Conservation (phyloP, 2,888 invertebrate species). For the Orthosia gracilis region DNA sequence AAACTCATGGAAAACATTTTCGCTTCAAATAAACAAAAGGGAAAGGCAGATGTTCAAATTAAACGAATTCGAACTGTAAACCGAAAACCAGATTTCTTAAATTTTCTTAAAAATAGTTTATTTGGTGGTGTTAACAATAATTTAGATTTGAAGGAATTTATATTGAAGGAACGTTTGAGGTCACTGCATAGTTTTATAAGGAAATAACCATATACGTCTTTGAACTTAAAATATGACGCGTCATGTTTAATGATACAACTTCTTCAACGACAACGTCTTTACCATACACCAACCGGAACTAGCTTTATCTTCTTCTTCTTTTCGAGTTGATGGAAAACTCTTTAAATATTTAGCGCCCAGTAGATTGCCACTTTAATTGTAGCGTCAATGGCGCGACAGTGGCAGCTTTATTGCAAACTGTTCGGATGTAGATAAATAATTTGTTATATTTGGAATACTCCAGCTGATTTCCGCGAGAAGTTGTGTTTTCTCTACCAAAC, state of each 20-base stretch:
- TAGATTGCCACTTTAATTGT: no score
- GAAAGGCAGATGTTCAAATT: constrained; percentile 3
- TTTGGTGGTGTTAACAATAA: background rate
- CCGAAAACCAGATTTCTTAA: background rate
- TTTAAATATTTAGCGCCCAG: no score
- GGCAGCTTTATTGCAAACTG: background rate
- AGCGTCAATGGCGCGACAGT: no score
- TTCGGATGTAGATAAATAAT: background rate
- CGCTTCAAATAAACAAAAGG: constrained; percentile 28
- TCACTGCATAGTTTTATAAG: background rate
- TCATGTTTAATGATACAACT: background rate
- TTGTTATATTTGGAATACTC: background rate
- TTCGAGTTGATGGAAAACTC: no score
- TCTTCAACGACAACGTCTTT: no score
- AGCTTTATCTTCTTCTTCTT: no score
- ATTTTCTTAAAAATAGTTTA: background rate
- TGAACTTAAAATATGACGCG: background rate
- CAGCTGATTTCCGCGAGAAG: background rate
- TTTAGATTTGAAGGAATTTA: no score
- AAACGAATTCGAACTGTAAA: background rate
- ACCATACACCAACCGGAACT: background rate
- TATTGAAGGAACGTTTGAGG: background rate
- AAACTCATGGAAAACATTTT: constrained; percentile 7
- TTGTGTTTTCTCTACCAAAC: background rate
- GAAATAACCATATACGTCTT: background rate